A percentile compares a stretch with the other conserved stretches of the same genome.
Conservation (phyloP, 2,113 vertebrate genomes). For the Notothenia coriiceps region DNA sequence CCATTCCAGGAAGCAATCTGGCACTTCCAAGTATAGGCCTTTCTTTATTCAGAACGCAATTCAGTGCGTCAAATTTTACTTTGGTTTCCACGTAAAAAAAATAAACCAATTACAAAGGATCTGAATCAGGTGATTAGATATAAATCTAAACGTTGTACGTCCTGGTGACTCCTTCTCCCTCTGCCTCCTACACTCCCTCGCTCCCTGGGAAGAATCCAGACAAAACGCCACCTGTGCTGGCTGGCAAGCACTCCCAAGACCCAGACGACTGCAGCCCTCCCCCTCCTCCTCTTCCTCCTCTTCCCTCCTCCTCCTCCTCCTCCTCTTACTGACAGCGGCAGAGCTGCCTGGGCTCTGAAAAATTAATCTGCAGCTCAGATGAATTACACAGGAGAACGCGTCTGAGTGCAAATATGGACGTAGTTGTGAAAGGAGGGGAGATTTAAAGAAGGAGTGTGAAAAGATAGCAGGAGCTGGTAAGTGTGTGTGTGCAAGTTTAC, state of each 20-base stretch:
- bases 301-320: slow-evolving; percentile 22
- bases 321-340: slow-evolving; percentile 54
- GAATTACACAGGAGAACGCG: slow-evolving; percentile 57
- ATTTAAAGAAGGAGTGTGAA: slow-evolving; percentile 8
- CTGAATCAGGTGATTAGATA: slow-evolving; percentile 49
- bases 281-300: slow-evolving; percentile 38
- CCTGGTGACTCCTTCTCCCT: slow-evolving; percentile 22
- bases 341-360: slow-evolving; percentile 61
- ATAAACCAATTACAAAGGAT: slow-evolving; percentile 57
- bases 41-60: slow-evolving; percentile 46
- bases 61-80: slow-evolving; percentile 40
- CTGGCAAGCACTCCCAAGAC: slow-evolving; percentile 58
- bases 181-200: slow-evolving; percentile 11
- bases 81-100: slow-evolving; percentile 37
- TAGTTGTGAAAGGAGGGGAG: slow-evolving; percentile 45
- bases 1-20: slow-evolving; percentile 48
- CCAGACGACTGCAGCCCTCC: slow-evolving; percentile 61
- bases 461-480: neutral
- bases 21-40: slow-evolving; percentile 22
- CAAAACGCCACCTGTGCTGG: slow-evolving; percentile 75
- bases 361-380: slow-evolving; percentile 73
- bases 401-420: slow-evolving; percentile 54
- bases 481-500: neutral
- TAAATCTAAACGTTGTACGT: slow-evolving; percentile 54
- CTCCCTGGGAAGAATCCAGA: slow-evolving; percentile 67